Evolutionary conservation across 2,113 vertebrate species (phyloP).

Genomic region (Otis tarda): DNA sequence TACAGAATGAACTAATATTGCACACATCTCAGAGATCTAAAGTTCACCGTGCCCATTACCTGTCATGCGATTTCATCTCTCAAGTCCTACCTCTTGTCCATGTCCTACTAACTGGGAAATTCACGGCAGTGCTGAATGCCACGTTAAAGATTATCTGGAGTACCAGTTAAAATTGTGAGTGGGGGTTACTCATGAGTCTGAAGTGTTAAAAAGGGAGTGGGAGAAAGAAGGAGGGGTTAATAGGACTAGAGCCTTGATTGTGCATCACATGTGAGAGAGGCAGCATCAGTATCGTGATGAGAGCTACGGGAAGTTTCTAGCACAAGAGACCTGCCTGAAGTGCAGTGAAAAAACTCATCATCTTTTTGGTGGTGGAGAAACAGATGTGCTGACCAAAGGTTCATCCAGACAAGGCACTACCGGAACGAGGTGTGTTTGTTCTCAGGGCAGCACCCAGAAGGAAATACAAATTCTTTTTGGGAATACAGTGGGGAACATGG

Average conservation of each 20-base stretch:
- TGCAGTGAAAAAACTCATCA: not conserved
- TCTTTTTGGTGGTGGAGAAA: not conserved
- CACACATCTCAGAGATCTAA: not conserved
- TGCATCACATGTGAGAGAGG: not conserved
- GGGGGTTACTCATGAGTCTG: not conserved
- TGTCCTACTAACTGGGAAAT: not conserved
- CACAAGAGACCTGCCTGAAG: not conserved
- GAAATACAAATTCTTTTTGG: not conserved
- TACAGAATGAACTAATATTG: not conserved
- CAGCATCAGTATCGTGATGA: not conserved
- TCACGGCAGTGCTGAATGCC: not conserved
- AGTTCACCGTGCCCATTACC: constrained; percentile 4
- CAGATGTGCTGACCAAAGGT: not conserved
- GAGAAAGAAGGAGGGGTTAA: not conserved
- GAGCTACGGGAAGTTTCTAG: not conserved
- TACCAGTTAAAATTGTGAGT: not conserved
- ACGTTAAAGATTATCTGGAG: not conserved
- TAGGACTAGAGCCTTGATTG: not conserved
- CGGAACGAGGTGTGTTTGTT: not conserved
- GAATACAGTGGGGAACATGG: not conserved
- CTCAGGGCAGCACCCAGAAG: not conserved
- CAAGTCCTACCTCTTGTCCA: not conserved
- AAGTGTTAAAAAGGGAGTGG: not conserved
- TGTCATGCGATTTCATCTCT: not conserved
- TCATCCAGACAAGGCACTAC: not conserved